Base-by-base conservation (phyloP, 2,797 vertebrate genomes). In the Pygocentrus nattereri region DNA sequence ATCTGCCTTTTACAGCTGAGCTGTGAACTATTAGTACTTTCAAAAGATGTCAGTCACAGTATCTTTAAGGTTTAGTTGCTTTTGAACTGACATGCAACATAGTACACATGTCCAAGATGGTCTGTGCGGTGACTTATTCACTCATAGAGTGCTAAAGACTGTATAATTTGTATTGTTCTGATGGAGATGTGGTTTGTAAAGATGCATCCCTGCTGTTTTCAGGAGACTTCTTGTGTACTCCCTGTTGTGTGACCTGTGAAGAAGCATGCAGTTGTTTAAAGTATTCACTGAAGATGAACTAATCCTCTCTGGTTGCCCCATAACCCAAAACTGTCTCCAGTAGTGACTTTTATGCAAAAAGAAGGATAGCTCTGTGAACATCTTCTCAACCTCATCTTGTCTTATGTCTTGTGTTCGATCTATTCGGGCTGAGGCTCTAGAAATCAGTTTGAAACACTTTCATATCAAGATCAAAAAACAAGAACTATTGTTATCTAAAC, bases 241-340 rank as follows among this genome's bases (percentile, higher is more conserved):
- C 38, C 65, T 44, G 38, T 68, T 38, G 34, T 21, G 34, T 68
- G 34, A 68, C 65, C 65, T 68, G 34, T 41, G 21, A 68, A 19
- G 49, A 72, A 72, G 70, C 18, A 10, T 52, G 70, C 70, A 19
- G 41, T 69, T 50, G 47, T 50, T n/a, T 71, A 27, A 49, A 27
- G n/a, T 54, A 4, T 52, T 72, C 27, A 18, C 12, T 34, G 19
- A 70, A 34, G 27, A 12, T 54, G 70, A 30, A 31, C 49, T 54
- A 56, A 72, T 56, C 27, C 27, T 50, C 49, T 30, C 23, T 71
- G 69, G 44, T 31, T 54, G 21, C 1, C 27, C 4, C 8, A 19
- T 30, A 52, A 23, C 25, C 41, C 19, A 4, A 54, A 27, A 3
- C 34, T 49, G 6, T 52, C 71, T 50, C 47, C 23, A 71, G 16